phyloP scores from a whole-genome alignment of 2,113 vertebrate species.

The Siphamia tubifer region DNA sequence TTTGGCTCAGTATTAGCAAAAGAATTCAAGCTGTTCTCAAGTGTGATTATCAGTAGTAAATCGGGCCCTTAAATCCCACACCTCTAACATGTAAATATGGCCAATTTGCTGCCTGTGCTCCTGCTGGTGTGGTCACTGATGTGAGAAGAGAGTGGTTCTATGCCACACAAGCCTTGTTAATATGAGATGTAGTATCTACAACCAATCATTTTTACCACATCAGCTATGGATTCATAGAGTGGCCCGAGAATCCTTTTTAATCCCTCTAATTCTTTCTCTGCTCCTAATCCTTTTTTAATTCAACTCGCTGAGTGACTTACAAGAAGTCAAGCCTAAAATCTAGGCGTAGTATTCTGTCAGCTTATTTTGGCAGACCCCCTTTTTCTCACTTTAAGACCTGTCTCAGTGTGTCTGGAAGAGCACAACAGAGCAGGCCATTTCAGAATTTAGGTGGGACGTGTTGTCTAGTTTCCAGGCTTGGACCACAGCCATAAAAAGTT shows the following conservation, averaged over 20 bases:
- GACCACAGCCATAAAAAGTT: neutral
- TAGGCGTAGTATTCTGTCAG: conserved; percentile 19
- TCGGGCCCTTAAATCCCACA: neutral
- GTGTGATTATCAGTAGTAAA: conserved; percentile 14
- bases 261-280: conserved; percentile 53
- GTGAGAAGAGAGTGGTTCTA: conserved; percentile 20
- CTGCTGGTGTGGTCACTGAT: conserved; percentile 8
- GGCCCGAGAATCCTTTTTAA: conserved; percentile 48
- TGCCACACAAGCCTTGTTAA: conserved; percentile 30
- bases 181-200: conserved; percentile 36
- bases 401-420: conserved; percentile 15
- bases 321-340: conserved; percentile 31
- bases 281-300: conserved; percentile 65
- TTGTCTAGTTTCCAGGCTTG: conserved; percentile 4
- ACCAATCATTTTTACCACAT: conserved; percentile 40
- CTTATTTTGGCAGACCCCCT: conserved; percentile 10
- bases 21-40: conserved; percentile 24
- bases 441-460: neutral
- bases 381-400: conserved; percentile 16
- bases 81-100: conserved; percentile 34
- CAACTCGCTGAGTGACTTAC: conserved; percentile 47
- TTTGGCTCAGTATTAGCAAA: conserved; percentile 10
- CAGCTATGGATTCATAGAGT: conserved; percentile 50
- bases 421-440: neutral
- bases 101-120: conserved; percentile 16